Evolutionary conservation across 2,113 vertebrate species (phyloP), one percentile per base, ranked within the genome.

Genomic region (Hypanus sabinus): DNA sequence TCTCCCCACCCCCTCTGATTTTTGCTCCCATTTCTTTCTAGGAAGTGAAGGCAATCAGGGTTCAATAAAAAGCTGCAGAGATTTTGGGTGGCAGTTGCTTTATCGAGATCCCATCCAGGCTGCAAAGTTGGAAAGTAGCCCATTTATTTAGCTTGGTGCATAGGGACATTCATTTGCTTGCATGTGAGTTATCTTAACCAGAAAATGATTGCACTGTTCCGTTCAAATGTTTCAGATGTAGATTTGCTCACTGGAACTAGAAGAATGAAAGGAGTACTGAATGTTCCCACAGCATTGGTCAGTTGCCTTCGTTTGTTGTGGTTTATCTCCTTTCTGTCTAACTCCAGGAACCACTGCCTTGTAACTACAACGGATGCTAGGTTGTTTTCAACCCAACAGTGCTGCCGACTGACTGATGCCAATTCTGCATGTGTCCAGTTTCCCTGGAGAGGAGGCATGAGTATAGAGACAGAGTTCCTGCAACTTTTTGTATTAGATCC

Each of bases 211-310:
- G 91, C 91, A 93, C 38, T 93, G 68, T 73, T 93, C 91, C 33
- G 30, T 93, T 93, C 68, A 93, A 93, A 70, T 93, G 91, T 73
- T 93, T 93, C 91, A 93, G 91, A 73, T 46, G 91, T 93, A 93
- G 91, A 93, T 93, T 71, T 93, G 36, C 24, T 93, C 91, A 93
- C 91, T 93, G 91, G 91, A 73, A 46, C 68, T 93, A 55, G 91
- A 93, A 93, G 68, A 73, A 92, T 71, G 57, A 46, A 73, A 46
- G 38, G 91, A 93, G 68, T 93, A 93, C 91, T 73, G 68, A 93
- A 46, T 93, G 91, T 93, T 93, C 91, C 91, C 68, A 73, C 91
- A 93, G 18, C 90, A 38, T 73, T 46, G 91, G 91, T 38, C 68
- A 73, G 91, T 93, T 91, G n/a, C n/a, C 70, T 91, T 38, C 68